Evolutionary conservation across 2,888 invertebrate genomes (phyloP), one percentile per base, ranked within the genome.

Genomic region (Coelogynopora nodosa): DNA sequence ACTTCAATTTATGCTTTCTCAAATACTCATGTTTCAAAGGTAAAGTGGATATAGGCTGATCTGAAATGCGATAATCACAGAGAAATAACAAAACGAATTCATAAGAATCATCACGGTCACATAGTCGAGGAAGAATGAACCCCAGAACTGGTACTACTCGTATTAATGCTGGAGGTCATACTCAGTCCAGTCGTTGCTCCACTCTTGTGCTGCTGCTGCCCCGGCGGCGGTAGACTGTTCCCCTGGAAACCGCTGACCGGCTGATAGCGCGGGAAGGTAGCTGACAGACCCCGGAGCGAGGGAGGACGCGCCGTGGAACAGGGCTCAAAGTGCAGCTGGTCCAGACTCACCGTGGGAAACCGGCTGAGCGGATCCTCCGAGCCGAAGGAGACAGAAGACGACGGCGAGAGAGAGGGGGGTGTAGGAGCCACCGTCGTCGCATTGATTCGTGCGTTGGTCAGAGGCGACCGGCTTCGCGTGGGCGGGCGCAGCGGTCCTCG

Each of bases 281-380:
- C 18, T 5, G 74, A 74, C 2, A 74, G 74, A 23, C 74, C 74
- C 23, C 23, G 5, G 2, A 74, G 23, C 74, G 23, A 74, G 23
- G 74, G 2, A 2, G 74, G 74, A 10, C 74, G 74, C 18, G 74
- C 85, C 0, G 85, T 85, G 27, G 30, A 49, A 26, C 85, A 85
- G 27, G 85, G 85, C 67, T 85, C 28, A 67, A 85, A 85, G 67
- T 85, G 85, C 10, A 85, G 67, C 74, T 85, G 85, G 30, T 85
- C 85, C 28, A 85, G 26, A 26, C 85, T 85, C 23, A 30, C 30
- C 28, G 85, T 67, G 1, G 85, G 85, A 27, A 85, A 85, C 26
- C 49, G 30, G 67, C 74, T 74, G 26, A 85, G 67, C n/a, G 85
- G 85, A 67, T 30, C 74, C 28, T 85, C 67, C 67, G 67, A 27